A percentile compares a stretch with the other conserved stretches of the same genome.
phyloP scores from a whole-genome alignment of 2,888 invertebrate species.

The Tenthredo scrophulariae region DNA sequence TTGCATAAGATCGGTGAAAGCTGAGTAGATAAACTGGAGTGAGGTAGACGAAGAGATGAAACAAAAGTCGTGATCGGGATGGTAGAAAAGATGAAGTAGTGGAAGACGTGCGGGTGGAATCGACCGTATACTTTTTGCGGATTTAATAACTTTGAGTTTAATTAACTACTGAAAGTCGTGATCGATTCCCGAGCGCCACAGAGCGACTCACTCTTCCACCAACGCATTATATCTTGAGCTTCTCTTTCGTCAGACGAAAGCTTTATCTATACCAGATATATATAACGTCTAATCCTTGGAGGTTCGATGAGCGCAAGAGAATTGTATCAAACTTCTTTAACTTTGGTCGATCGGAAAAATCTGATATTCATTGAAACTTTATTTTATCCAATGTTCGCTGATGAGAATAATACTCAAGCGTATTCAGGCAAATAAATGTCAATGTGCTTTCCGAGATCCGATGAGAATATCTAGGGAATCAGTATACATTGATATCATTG shows the following conservation, averaged over 20 bases:
- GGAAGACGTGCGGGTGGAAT: slow-evolving; percentile 47
- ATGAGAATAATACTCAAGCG: slow-evolving; percentile 32
- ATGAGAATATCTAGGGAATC: background rate
- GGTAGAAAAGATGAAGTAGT: slow-evolving; percentile 28
- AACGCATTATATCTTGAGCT: slow-evolving; percentile 28
- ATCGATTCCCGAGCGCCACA: slow-evolving; percentile 69
- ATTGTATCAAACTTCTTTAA: slow-evolving; percentile 36
- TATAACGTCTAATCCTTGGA: slow-evolving; percentile 57
- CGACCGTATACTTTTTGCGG: slow-evolving; percentile 69
- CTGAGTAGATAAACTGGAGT: background rate
- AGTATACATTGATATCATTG: background rate
- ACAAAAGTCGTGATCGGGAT: slow-evolving; percentile 54
- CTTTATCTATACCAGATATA: slow-evolving; percentile 35
- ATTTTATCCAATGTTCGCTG: slow-evolving; percentile 32
- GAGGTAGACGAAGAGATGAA: slow-evolving; percentile 12
- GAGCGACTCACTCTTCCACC: slow-evolving; percentile 17
- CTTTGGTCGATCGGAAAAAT: slow-evolving; percentile 43
- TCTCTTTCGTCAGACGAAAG: slow-evolving; percentile 28
- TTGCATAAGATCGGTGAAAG: slow-evolving; percentile 9
- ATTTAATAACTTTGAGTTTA: slow-evolving; percentile 76
- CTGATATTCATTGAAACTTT: slow-evolving; percentile 51
- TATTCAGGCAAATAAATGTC: slow-evolving; percentile 30
- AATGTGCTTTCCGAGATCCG: slow-evolving; percentile 1
- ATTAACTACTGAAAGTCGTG: slow-evolving; percentile 74
- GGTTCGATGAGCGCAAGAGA: slow-evolving; percentile 57